Percentiles rank a stretch among this genome's conserved stretches.
These are phyloP conservation scores for Takifugu ocellatus DNA, from an alignment of 2,797 vertebrate genomes.

Conservation along the genomic window DNA sequence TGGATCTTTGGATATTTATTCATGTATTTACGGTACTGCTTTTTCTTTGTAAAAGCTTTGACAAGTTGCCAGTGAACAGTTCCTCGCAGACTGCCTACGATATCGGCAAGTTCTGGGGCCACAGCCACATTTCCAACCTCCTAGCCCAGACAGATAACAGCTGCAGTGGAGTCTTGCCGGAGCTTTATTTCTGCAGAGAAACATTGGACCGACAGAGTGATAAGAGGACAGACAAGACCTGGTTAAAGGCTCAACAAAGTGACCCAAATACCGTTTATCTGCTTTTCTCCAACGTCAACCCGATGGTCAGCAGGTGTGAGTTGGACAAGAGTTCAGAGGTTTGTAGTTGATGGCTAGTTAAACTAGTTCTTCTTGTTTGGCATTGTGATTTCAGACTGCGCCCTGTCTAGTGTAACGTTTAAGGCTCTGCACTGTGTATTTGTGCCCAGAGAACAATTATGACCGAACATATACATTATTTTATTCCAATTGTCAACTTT, in stretches of 20 bases:
- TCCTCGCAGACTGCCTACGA: slow-evolving; percentile 88
- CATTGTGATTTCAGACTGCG: too few species aligned
- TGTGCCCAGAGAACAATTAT: too few species aligned
- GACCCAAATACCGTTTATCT: slow-evolving; percentile 80
- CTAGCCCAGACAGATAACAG: slow-evolving; percentile 60
- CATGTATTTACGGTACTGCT: too few species aligned
- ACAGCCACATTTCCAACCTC: slow-evolving; percentile 82
- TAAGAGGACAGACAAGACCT: slow-evolving; percentile 80
- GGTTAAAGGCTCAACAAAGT: slow-evolving; percentile 78
- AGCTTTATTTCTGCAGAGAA: slow-evolving; percentile 86
- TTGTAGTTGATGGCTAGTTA: slow-evolving; percentile 1
- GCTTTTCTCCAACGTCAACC: slow-evolving; percentile 84
- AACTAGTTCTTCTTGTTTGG: too few species aligned
- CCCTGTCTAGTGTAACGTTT: too few species aligned
- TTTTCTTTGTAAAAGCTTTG: slow-evolving; percentile 71
- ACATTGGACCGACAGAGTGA: slow-evolving; percentile 84
- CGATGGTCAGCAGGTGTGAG: slow-evolving; percentile 69
- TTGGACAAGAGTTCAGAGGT: slow-evolving; percentile 41
- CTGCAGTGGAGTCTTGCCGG: slow-evolving; percentile 50
- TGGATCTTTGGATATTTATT: neutral
- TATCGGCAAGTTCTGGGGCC: slow-evolving; percentile 91
- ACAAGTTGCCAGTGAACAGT: slow-evolving; percentile 79
- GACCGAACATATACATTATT: too few species aligned
- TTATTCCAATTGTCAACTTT: too few species aligned
- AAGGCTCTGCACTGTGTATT: too few species aligned